A percentile compares a stretch with the other conserved stretches of the same genome.
Conservation (phyloP, 2,113 vertebrate genomes). For the Elaphurus davidianus region DNA sequence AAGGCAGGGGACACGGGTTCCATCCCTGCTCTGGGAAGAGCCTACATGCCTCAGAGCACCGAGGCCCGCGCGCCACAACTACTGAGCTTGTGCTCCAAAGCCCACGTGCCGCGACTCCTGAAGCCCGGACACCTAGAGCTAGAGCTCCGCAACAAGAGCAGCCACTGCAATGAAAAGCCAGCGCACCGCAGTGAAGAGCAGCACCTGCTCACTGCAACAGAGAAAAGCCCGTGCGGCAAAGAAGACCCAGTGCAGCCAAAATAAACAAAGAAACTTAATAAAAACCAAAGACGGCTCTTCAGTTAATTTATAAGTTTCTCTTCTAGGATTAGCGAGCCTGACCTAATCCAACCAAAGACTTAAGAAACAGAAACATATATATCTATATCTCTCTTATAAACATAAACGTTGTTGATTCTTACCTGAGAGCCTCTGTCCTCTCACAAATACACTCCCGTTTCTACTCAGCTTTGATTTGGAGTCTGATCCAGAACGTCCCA, state of each 20-base stretch:
- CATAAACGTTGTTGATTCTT: slow-evolving; percentile 40
- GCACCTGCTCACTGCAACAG: not conserved
- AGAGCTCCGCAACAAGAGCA: not conserved
- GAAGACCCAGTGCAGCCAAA: not conserved
- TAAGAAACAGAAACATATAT: not conserved
- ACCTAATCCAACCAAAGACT: not conserved
- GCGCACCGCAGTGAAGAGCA: rapidly evolving
- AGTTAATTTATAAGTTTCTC: not conserved
- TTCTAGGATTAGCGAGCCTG: not conserved
- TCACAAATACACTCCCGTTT: slow-evolving; percentile 96
- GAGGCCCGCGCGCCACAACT: not conserved
- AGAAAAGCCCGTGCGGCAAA: not conserved
- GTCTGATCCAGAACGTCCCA: slow-evolving; percentile 92
- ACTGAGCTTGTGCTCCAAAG: not conserved
- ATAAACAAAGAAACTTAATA: not conserved
- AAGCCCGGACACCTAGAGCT: not conserved
- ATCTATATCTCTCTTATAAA: not conserved
- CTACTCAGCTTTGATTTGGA: slow-evolving; percentile 96
- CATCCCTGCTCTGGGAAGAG: not conserved
- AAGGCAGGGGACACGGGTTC: not conserved
- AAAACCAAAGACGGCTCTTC: not conserved
- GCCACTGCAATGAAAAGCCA: not conserved
- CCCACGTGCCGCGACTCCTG: not conserved
- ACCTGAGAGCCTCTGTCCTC: slow-evolving; percentile 91
- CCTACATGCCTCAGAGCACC: not conserved